Evolutionary conservation across 1,140 invertebrate genomes (phyloP).

Genomic region (Drosophila truncata): DNA sequence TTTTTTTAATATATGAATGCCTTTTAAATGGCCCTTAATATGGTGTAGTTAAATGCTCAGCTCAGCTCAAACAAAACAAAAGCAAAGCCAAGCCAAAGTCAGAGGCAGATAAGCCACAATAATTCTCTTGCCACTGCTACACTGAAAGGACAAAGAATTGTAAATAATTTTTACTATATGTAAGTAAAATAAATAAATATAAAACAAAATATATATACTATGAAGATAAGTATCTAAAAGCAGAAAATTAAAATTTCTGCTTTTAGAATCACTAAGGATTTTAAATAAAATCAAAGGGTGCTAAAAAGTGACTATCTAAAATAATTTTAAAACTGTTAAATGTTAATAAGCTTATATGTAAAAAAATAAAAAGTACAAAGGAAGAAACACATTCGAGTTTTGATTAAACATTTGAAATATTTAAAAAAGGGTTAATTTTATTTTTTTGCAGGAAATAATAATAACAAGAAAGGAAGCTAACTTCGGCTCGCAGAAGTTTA

Average conservation of each 20-base stretch:
- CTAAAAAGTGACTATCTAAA: too few relatives aligned
- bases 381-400: too few relatives aligned
- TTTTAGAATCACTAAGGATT: too few relatives aligned
- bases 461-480: too few relatives aligned
- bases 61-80: conserved; percentile 54
- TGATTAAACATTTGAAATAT: too few relatives aligned
- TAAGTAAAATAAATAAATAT: background rate
- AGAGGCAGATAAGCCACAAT: conserved; percentile 45
- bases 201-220: background rate
- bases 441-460: too few relatives aligned
- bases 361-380: too few relatives aligned
- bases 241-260: background rate
- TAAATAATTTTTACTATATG: background rate
- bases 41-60: conserved; percentile 55
- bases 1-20: conserved; percentile 26
- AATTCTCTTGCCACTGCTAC: background rate
- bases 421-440: too few relatives aligned
- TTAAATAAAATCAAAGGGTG: too few relatives aligned
- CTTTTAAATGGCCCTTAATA: conserved; percentile 59
- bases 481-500: too few relatives aligned
- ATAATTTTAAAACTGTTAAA: too few relatives aligned
- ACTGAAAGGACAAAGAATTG: conserved; percentile 1
- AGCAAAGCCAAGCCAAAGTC: conserved; percentile 28
- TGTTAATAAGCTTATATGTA: too few relatives aligned
- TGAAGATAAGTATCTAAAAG: background rate